Evolutionary conservation across 2,888 invertebrate species (phyloP).

Genomic region (Choristoneura rosaceana): DNA sequence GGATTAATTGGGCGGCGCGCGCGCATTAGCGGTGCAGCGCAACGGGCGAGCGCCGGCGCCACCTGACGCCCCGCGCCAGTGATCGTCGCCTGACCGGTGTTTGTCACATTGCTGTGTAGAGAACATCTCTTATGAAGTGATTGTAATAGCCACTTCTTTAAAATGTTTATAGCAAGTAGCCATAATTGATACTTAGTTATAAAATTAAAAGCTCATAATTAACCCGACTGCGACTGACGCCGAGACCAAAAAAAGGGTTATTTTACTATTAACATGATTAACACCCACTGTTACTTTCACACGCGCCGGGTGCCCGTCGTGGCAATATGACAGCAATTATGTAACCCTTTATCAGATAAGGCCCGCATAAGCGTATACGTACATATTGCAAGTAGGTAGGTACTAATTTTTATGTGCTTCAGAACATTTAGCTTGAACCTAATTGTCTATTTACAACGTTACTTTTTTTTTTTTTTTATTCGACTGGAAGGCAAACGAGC

Average conservation of each 20-base stretch:
- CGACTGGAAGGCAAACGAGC: too few relatives aligned
- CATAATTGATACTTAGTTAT: not conserved
- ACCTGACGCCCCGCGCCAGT: slow-evolving; percentile 4
- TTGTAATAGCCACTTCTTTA: too few relatives aligned
- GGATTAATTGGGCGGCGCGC: not conserved
- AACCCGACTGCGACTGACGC: too few relatives aligned
- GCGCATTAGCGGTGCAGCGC: not conserved
- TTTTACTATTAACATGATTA: not conserved
- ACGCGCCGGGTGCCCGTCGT: slow-evolving; percentile 8
- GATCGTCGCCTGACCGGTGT: too few relatives aligned
- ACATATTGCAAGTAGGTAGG: too few relatives aligned
- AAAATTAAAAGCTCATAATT: not conserved
- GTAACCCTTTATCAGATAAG: slow-evolving; percentile 31
- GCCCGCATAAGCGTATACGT: slow-evolving; percentile 23
- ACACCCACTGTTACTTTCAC: slow-evolving; percentile 19
- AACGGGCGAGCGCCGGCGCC: not conserved
- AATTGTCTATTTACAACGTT: too few relatives aligned
- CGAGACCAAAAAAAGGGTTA: not conserved
- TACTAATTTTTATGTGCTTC: not conserved
- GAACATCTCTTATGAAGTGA: too few relatives aligned
- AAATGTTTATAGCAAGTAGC: too few relatives aligned
- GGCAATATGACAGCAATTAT: slow-evolving; percentile 1
- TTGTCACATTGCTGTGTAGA: not conserved
- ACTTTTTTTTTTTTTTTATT: too few relatives aligned
- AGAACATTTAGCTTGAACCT: not conserved